Evolutionary conservation across 2,113 vertebrate species (phyloP), one percentile per base, ranked within the genome.

Genomic region (Lasiurus cinereus): DNA sequence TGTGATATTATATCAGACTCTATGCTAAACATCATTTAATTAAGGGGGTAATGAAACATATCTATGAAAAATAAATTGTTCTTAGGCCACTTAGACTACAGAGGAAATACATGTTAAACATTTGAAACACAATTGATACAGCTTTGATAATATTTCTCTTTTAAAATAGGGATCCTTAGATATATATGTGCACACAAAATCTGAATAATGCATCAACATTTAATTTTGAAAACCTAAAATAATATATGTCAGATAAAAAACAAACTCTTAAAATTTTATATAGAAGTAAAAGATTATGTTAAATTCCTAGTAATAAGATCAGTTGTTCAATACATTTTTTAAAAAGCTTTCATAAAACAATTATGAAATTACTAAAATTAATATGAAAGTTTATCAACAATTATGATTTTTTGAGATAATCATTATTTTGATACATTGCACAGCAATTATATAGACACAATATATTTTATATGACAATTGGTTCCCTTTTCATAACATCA

Each of bases 361-460:
- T 52, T n/a, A n/a, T n/a, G n/a, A n/a, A n/a, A n/a, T n/a, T 76
- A 85, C 66, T 86, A 43, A 95, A 89, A 88, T 82, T 70, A 72
- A 2, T n/a, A 39, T n/a, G 4, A 36, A 69, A 78, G 22, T 64
- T 83, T 96, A 18, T 83, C 2, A 72, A 64, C 67, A 70, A 43
- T 73, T 5, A 22, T 46, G 36, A 62, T 62, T 73, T 29, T 70
- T 77, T 56, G 19, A 73, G 50, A 69, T 18, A 59, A 82, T 82
- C 29, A 80, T 88, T 79, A 84, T 66, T 70, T 93, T 88, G 19
- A 31, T 72, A 56, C 10, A 73, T 31, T 43, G 10, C 11, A 82
- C n/a, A 83, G 36, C 29, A 79, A 39, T 74, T 67, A 16, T 48
- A 56, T 54, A 66, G 73, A 79, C 10, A 56, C 6, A 70, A 9